A percentile compares a stretch with the other conserved stretches of the same genome.
Conservation (phyloP, 2,888 invertebrate genomes). For the Sepiola atlantica region DNA sequence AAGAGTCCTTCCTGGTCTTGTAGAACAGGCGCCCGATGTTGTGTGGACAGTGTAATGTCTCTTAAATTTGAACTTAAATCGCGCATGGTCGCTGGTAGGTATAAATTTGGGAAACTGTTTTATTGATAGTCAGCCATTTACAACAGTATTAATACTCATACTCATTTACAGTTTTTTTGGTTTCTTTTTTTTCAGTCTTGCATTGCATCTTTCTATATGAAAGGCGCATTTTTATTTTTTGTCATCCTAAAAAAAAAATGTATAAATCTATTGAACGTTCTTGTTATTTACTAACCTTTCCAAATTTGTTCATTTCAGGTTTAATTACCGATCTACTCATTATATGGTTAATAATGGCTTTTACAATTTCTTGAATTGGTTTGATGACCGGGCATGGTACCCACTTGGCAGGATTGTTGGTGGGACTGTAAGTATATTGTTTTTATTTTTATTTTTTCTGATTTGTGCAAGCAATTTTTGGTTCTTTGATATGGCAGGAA, state of each 20-base stretch:
- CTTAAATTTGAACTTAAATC: too few species aligned
- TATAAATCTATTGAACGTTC: too few species aligned
- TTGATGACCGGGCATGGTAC: conserved; percentile 99
- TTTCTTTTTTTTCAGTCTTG: neutral
- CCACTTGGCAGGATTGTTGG: conserved; percentile 98
- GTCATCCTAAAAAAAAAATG: too few species aligned
- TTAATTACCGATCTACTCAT: conserved; percentile 98
- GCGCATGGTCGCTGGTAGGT: too few species aligned
- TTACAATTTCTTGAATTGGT: conserved; percentile 99
- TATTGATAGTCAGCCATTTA: too few species aligned
- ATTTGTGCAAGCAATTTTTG: neutral
- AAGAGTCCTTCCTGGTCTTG: too few species aligned
- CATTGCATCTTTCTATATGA: neutral
- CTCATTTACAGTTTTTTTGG: too few species aligned
- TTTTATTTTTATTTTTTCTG: neutral
- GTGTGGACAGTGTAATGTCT: too few species aligned
- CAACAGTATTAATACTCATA: too few species aligned
- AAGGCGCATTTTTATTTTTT: neutral
- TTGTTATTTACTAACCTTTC: neutral
- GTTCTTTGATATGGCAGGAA: neutral
- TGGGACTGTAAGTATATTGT: conserved; percentile 83
- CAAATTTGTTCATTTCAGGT: conserved; percentile 81
- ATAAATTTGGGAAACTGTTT: too few species aligned
- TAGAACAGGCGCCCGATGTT: too few species aligned
- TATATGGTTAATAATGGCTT: conserved; percentile 99